Percentiles rank a stretch among this genome's conserved stretches.
Conservation (phyloP, 2,113 vertebrate species). For the Phaethornis superciliosus region DNA sequence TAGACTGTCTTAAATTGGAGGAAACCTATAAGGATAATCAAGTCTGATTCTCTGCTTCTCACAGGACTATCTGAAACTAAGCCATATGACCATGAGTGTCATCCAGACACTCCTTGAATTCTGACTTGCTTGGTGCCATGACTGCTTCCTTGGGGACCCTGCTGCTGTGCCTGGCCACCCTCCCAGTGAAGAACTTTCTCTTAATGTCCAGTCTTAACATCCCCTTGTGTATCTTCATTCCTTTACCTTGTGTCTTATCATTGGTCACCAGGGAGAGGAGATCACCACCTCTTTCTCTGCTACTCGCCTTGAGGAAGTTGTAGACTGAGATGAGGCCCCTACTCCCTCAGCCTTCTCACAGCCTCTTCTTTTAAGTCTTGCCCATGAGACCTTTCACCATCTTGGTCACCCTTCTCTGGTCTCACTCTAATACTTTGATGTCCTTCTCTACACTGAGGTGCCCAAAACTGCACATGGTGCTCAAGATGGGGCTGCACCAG, state of each 20-base stretch:
- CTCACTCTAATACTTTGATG: neutral
- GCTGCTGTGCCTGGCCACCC: neutral
- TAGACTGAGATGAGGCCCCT: neutral
- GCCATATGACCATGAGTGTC: neutral
- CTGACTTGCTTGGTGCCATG: neutral
- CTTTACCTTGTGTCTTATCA: accelerated
- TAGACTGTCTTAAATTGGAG: neutral
- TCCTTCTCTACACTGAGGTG: neutral
- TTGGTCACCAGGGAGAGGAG: neutral
- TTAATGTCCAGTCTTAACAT: neutral
- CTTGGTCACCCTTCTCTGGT: neutral
- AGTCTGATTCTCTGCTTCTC: neutral
- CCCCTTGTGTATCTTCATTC: neutral
- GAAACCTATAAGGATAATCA: neutral
- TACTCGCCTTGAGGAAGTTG: neutral
- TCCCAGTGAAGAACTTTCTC: neutral
- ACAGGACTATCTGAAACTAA: neutral
- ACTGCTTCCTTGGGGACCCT: neutral
- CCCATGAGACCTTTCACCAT: neutral
- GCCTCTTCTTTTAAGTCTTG: neutral
- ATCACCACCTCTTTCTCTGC: neutral
- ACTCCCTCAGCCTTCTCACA: neutral
- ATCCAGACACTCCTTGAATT: neutral
- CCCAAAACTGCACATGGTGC: neutral
- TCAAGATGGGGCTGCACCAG: neutral